Evolutionary conservation across 2,797 vertebrate species (phyloP), one percentile per base, ranked within the genome.

Genomic region (Triplophysa yarkandensis): DNA sequence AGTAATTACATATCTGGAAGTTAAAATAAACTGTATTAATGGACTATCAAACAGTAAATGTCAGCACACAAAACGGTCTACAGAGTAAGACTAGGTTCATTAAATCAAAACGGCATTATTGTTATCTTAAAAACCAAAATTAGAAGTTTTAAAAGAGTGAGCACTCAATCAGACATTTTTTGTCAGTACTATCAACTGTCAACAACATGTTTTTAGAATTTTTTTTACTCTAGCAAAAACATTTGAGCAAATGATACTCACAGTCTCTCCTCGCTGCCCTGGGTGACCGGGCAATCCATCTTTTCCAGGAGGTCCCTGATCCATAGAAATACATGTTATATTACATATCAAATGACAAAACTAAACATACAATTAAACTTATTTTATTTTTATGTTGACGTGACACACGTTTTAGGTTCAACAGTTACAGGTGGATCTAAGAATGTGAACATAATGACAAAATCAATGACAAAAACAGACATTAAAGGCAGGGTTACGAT

Each of bases 241-340:
- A 95, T 95, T 97, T 83, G 79, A 58, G 58, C 21, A 77, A 80
- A 36, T 68, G 28, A 71, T 4, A 93, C 96, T 94, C 89, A 98
- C 97, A 25, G 98, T 98, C 82, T 98, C 98, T 72, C 98, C 97
- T 65, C 98, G 89, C 86, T 98, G 98, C 80, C 98, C 97, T 5
- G 97, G 97, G 72, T 99, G 97, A 61, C 97, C 97, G 0, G 97
- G 97, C 83, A 98, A 90, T 9, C 97, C 97, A 0, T 99, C 97
- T 83, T 99, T 99, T 48, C 97, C 97, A 81, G 97, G 85, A 23
- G 96, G 97, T 17, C 97, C 97, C 97, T 99, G 83, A 48, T 90
- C 86, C 82, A 78, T 60, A 85, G 66, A 66, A 41, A 84, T 65
- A 68, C 8, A 23, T 30, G 8, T 10, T 4, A 6, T 52, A 1